Evolutionary conservation across 2,113 vertebrate species (phyloP), one percentile per base, ranked within the genome.

Genomic region (Scophthalmus maximus): DNA sequence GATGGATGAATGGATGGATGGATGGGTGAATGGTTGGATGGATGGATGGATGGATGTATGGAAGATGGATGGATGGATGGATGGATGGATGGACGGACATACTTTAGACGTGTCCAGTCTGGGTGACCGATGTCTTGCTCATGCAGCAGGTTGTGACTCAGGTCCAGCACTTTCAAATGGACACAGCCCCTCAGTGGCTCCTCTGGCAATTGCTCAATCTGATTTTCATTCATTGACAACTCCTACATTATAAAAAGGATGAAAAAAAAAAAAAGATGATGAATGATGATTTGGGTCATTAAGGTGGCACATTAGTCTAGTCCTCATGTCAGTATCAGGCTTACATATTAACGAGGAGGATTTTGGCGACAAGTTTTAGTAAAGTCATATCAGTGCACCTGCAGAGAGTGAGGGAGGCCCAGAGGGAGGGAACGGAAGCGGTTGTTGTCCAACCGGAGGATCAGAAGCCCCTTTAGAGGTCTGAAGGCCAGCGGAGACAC

Each of bases 71-170:
- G 49, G 55, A 38, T 75, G 65, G 42, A 65, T 27, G 29, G 42
- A 23, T 22, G 14, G 51, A 14, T 15, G 5, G 49, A 15, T 15
- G 23, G 23, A 51, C 14, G 1, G 23, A 86, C 91, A 78, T 87
- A 94, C 85, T 57, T 92, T 11, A 95, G 89, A n/a, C 69, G 50
- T 4, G 67, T 89, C 93, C 92, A 94, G 65, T 93, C 83, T 0
- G 15, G 50, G 26, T 77, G 68, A 0, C 58, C 73, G 5, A 95
- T 90, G 66, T 32, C 36, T 71, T 90, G 82, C 51, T 96, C 93
- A 49, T 87, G 86, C 56, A 96, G 85, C 15, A 61, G 61, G 86
- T 94, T 95, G 81, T 92, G 93, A 74, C 93, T 95, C 67, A 95
- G 89, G 52, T 93, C 88, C 53, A 95, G 73, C 15, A 82, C 62